Percentiles rank a stretch among this genome's conserved stretches.
These are phyloP conservation scores for Alitta virens DNA, from an alignment of 2,888 invertebrate species.

Conservation along the genomic window DNA sequence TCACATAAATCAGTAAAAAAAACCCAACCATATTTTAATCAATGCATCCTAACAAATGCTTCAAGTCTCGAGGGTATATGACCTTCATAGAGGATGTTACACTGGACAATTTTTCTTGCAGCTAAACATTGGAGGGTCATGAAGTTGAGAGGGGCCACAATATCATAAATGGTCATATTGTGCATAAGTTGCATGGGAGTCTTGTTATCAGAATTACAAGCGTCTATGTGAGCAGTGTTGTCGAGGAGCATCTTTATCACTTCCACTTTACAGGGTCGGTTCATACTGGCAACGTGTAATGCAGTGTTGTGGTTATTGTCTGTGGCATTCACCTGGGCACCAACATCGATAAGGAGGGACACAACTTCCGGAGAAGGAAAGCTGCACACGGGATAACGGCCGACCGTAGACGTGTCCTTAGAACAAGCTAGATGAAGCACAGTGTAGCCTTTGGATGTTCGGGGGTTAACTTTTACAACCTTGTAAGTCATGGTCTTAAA, in stretches of 20 bases:
- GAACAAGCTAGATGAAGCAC: slow-evolving; percentile 77
- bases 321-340: slow-evolving; percentile 75
- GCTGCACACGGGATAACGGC: slow-evolving; percentile 70
- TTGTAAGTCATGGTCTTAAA: slow-evolving; percentile 73
- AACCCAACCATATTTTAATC: too few species aligned
- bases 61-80: slow-evolving; percentile 46
- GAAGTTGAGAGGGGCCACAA: slow-evolving; percentile 47
- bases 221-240: slow-evolving; percentile 82
- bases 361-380: slow-evolving; percentile 73
- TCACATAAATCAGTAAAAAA: too few species aligned
- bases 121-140: slow-evolving; percentile 52
- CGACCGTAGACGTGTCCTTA: slow-evolving; percentile 69
- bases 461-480: slow-evolving; percentile 71
- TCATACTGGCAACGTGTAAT: slow-evolving; percentile 75
- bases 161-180: slow-evolving; percentile 41
- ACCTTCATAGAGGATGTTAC: slow-evolving; percentile 58
- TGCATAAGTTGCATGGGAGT: slow-evolving; percentile 48
- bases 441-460: slow-evolving; percentile 52
- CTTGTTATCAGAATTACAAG: slow-evolving; percentile 54
- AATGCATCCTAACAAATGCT: slow-evolving; percentile 52
- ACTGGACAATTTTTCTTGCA: slow-evolving; percentile 66
- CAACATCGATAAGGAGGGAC: slow-evolving; percentile 69
- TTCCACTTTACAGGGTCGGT: slow-evolving; percentile 71
- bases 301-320: slow-evolving; percentile 86
- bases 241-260: slow-evolving; percentile 73